phyloP scores from a whole-genome alignment of 2,113 vertebrate genomes.

The Melanocharis versteri region DNA sequence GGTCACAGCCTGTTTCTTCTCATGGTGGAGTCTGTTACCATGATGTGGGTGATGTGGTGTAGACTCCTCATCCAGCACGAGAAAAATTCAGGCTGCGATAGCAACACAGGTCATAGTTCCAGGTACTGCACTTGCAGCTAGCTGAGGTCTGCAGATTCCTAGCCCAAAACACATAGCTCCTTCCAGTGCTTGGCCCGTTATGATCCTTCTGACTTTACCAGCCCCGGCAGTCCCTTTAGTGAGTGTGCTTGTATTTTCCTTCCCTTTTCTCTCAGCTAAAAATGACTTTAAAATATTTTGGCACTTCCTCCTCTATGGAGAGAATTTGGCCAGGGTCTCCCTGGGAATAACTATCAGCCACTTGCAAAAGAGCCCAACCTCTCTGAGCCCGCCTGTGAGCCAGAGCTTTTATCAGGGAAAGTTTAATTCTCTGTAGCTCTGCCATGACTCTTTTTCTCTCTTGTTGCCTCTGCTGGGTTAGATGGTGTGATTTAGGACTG shows the following conservation, averaged over 20 bases:
- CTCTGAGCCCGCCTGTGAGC: background rate
- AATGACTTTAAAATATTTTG: background rate
- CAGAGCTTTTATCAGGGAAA: conserved; percentile 35
- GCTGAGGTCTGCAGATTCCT: background rate
- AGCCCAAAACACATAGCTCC: background rate
- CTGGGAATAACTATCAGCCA: conserved; percentile 23
- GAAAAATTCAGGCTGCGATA: background rate
- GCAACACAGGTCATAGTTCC: background rate
- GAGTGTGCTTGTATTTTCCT: background rate
- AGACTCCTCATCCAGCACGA: background rate
- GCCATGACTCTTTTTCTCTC: background rate
- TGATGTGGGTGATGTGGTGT: background rate
- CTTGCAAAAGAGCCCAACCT: background rate
- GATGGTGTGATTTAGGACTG: background rate
- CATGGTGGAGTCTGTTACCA: background rate
- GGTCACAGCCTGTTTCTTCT: background rate
- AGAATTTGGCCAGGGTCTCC: background rate
- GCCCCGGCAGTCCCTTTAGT: background rate
- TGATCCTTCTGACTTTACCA: background rate
- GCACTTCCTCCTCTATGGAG: background rate
- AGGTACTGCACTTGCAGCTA: background rate
- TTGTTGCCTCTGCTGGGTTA: background rate
- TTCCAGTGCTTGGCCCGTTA: background rate
- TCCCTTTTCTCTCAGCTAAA: background rate
- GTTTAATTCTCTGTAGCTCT: conserved; percentile 22